Evolutionary conservation across 2,888 invertebrate genomes (phyloP), one percentile per base, ranked within the genome.

Genomic region (Agrenia bidenticulata): DNA sequence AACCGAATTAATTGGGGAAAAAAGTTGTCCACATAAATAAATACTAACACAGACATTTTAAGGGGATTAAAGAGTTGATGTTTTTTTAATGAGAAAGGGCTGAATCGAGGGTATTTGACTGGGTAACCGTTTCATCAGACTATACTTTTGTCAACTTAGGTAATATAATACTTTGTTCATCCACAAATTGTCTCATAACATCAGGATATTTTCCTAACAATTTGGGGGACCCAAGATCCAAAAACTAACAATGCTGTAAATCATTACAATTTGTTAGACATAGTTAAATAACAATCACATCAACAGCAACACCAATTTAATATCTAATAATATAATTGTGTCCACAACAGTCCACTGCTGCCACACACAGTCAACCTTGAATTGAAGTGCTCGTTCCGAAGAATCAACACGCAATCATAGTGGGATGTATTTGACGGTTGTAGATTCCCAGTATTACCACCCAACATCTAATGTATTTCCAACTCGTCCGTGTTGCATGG

Each of bases 1-100:
- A 2, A 73, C 61, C 75, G 73, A 75, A 1, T 39, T 9, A 7
- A 67, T 61, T 4, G 69, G 69, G 11, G 67, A 60, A n/a, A 39
- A 15, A 39, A 11, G 7, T 39, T 15, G 39, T 39, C 9, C 9
- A 15, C 7, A 39, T 39, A n/a, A n/a, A n/a, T n/a, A n/a, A n/a
- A n/a, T n/a, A n/a, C n/a, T n/a, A n/a, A n/a, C n/a, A n/a, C n/a
- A n/a, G n/a, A n/a, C n/a, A n/a, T n/a, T n/a, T n/a, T n/a, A n/a
- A n/a, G n/a, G n/a, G n/a, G n/a, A n/a, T n/a, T n/a, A n/a, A n/a
- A n/a, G n/a, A n/a, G n/a, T n/a, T 45, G n/a, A 45, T 45, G 5
- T 5, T 45, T 45, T 5, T 19, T 45, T 45, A 19, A 19, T 45
- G 15, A 45, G 19, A n/a, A 9, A 45, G 15, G 15, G 15, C 5